Conservation (phyloP, 2,113 vertebrate species). For the Pollimyrus isidori region DNA sequence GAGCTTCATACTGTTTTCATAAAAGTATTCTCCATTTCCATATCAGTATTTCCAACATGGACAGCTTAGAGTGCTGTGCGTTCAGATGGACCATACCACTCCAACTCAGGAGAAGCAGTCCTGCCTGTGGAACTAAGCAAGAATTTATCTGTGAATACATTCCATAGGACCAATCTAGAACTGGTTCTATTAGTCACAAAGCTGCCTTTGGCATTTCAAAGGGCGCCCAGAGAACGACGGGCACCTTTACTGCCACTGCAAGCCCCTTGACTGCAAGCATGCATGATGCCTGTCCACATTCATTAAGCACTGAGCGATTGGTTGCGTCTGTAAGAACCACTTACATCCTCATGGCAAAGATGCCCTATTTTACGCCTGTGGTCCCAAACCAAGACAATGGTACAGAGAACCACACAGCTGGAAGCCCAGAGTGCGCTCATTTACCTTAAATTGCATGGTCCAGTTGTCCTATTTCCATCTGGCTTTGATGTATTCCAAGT, state of each 20-base stretch:
- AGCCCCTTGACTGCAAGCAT: conserved; percentile 13
- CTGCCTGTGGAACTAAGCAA: conserved; percentile 10
- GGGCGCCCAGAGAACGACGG: background rate
- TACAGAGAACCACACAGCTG: background rate
- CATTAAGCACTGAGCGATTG: background rate
- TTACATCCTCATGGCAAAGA: conserved; percentile 3
- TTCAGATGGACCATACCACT: background rate
- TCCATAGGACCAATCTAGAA: conserved; percentile 7
- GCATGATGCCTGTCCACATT: conserved; percentile 1
- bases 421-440: background rate
- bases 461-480: background rate
- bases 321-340: background rate
- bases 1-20: background rate
- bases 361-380: background rate
- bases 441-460: background rate
- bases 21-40: background rate
- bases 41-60: conserved; percentile 5
- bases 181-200: conserved; percentile 16
- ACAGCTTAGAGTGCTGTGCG: background rate
- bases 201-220: conserved; percentile 14
- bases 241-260: conserved; percentile 8
- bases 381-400: background rate
- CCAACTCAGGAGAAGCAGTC: conserved; percentile 8
- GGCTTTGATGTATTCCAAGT: conserved; percentile 1
- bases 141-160: conserved; percentile 15